Conservation (phyloP, 2,797 vertebrate species). For the Phalloptychus januarius region DNA sequence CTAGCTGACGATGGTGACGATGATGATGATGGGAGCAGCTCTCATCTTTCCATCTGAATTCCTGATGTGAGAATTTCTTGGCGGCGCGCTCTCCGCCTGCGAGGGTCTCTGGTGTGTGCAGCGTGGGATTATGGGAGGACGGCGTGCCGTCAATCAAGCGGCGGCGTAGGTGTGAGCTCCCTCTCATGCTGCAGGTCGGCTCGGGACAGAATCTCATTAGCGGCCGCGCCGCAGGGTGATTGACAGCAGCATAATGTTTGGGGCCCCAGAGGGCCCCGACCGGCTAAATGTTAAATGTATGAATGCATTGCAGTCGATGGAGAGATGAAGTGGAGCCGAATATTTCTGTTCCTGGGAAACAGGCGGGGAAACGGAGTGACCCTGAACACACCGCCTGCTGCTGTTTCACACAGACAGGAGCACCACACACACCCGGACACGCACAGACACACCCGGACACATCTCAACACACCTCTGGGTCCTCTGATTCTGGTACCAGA, state of each 20-base stretch:
- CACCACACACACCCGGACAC: neutral
- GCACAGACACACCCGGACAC: neutral
- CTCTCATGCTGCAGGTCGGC: conserved; percentile 53
- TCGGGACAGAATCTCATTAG: conserved; percentile 65
- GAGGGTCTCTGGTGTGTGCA: conserved; percentile 56
- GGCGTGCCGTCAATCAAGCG: conserved; percentile 63
- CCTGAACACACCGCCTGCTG: conserved; percentile 50
- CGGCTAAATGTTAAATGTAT: conserved; percentile 68
- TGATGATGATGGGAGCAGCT: conserved; percentile 22
- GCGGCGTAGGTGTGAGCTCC: conserved; percentile 60
- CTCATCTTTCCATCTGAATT: conserved; percentile 53
- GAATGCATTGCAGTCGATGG: conserved; percentile 58
- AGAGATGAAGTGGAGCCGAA: conserved; percentile 58
- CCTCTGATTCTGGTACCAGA: neutral
- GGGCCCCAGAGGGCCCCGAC: conserved; percentile 39
- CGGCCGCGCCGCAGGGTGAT: conserved; percentile 54
- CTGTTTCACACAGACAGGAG: conserved; percentile 11
- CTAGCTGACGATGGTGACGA: conserved; percentile 31
- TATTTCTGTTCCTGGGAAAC: conserved; percentile 53
- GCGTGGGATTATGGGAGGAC: conserved; percentile 62
- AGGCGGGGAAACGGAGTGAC: conserved; percentile 39
- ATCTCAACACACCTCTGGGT: neutral
- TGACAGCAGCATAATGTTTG: conserved; percentile 70
- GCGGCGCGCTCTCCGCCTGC: conserved; percentile 31
- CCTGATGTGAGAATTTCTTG: conserved; percentile 52